Conservation (phyloP, 1,140 invertebrate species). For the Bombus confusus region DNA sequence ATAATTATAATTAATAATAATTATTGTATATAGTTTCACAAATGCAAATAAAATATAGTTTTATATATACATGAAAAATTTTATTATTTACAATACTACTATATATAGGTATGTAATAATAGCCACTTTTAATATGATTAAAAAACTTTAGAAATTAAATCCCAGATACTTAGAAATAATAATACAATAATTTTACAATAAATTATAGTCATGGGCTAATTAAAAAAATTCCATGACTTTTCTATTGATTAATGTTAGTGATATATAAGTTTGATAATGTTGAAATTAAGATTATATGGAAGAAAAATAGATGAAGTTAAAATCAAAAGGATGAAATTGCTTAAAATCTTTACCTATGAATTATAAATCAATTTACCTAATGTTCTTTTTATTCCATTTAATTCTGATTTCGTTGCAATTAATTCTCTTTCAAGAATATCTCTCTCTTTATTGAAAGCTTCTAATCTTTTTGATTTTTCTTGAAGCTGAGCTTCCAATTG, state of each 20-base stretch:
- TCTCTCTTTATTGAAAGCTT: conserved; percentile 80
- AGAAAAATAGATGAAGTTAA: not conserved
- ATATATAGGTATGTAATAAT: not conserved
- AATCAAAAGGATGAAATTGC: not conserved
- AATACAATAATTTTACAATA: not conserved
- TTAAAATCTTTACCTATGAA: not conserved
- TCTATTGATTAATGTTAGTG: not conserved
- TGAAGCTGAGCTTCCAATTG: conserved; percentile 81
- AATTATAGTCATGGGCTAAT: conserved; percentile 1
- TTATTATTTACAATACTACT: not conserved
- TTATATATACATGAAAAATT: not conserved
- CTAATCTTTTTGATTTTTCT: conserved; percentile 80
- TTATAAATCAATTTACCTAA: conserved; percentile 67
- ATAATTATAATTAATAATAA: too few species aligned
- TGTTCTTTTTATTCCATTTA: conserved; percentile 74
- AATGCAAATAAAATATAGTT: not conserved
- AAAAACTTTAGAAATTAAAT: not conserved
- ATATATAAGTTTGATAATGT: not conserved
- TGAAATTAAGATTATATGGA: not conserved
- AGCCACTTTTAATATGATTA: not conserved
- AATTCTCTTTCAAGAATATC: conserved; percentile 83
- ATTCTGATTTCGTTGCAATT: conserved; percentile 77
- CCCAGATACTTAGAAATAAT: not conserved
- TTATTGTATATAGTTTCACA: not conserved
- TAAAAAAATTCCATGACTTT: conserved; percentile 27